phyloP scores from a whole-genome alignment of 2,888 invertebrate species.

The Orthosia gothica region DNA sequence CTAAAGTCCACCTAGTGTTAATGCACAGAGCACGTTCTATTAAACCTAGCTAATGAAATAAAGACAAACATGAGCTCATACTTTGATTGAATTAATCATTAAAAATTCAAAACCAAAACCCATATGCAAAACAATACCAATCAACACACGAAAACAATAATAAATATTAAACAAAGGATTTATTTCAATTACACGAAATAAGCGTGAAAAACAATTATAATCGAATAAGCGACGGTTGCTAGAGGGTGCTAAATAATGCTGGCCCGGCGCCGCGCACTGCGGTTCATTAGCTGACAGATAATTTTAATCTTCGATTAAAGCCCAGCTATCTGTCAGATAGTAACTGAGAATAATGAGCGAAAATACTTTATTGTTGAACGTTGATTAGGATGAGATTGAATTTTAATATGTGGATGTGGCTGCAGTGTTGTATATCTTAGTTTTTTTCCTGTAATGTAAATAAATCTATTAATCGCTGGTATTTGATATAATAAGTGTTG shows the following conservation, averaged over 20 bases:
- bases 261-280: conserved; percentile 70
- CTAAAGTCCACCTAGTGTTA: too few species aligned
- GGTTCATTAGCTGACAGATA: conserved; percentile 86
- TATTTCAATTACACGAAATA: conserved; percentile 88
- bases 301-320: conserved; percentile 89
- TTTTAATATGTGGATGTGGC: conserved; percentile 38
- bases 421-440: not conserved
- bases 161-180: conserved; percentile 85
- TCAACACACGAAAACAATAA: conserved; percentile 77
- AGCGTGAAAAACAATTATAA: conserved; percentile 91
- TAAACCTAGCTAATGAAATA: not conserved
- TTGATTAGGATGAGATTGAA: conserved; percentile 64
- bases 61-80: not conserved
- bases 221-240: conserved; percentile 81
- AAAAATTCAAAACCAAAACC: conserved; percentile 39
- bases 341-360: conserved; percentile 82
- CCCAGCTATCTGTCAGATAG: conserved; percentile 80
- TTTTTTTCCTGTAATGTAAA: not conserved
- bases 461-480: not conserved
- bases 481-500: too few species aligned
- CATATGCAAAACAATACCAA: conserved; percentile 64
- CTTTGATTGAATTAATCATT: not conserved
- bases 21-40: too few species aligned
- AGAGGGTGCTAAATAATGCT: conserved; percentile 83
- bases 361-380: conserved; percentile 65